Evolutionary conservation across 2,797 vertebrate genomes (phyloP), one percentile per base, ranked within the genome.

Genomic region (Sylvilagus floridanus): DNA sequence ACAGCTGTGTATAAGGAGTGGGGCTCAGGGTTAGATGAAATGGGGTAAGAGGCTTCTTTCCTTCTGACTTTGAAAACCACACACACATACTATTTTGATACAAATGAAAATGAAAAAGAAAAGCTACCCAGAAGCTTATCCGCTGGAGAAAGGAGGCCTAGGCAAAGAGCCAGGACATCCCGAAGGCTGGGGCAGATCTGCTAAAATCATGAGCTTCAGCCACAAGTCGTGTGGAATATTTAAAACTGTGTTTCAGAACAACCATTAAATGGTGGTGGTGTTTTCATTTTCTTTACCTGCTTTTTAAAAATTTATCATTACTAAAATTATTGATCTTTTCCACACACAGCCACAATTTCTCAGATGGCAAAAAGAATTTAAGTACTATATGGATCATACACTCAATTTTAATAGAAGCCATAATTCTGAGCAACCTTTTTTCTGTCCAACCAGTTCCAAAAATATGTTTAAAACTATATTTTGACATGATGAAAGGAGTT

Each of bases 91-190:
- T 92, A 24, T 26, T 73, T 47, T 47, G 47, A 81, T 63, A 73
- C 72, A 72, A 89, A 72, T 24, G 54, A 57, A 93, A 66, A 82
- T 22, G 32, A 50, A 92, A 81, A 92, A 79, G 30, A 37, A 72
- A 71, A 13, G 14, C 37, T 65, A 26, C n/a, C 71, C 37, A 71
- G 37, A 62, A 1, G 13, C 12, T 30, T 47, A 69, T 30, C 52
- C 62, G 8, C 14, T 71, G 54, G 72, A 21, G 50, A 92, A 79
- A 71, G 42, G n/a, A 54, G 17, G 13, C 62, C 63, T 13, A 77
- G 50, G 28, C 14, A 1, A 22, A 65, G 47, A 72, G 30, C 57
- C n/a, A 5, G 47, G 54, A 42, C n/a, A 87, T 42, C 11, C 52
- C 60, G 16, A 62, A 3, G 24, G n/a, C 5, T 66, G 60, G 37